phyloP scores from a whole-genome alignment of 2,797 vertebrate genomes.

The Anas georgica region DNA sequence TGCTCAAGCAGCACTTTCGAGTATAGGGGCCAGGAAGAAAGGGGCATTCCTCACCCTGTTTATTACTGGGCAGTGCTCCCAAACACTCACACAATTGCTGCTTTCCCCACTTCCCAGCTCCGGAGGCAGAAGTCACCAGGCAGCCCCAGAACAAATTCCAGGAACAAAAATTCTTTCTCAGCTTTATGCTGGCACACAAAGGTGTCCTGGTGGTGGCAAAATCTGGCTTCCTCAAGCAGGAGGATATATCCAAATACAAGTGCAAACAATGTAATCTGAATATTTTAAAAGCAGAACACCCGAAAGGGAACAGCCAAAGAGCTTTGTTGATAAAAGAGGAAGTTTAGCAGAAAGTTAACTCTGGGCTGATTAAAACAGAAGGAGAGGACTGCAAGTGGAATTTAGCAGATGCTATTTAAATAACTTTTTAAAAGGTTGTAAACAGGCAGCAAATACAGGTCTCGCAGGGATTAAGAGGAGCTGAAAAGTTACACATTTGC shows the following conservation, averaged over 20 bases:
- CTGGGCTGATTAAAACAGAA: background rate
- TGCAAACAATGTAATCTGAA: background rate
- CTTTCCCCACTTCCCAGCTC: background rate
- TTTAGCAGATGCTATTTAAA: slow-evolving; percentile 50
- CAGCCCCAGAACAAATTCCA: slow-evolving; percentile 19
- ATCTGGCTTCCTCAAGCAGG: background rate
- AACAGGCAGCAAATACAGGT: background rate
- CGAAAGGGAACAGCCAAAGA: background rate
- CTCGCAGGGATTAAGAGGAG: background rate
- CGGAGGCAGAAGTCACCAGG: slow-evolving; percentile 14
- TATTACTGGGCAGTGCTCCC: background rate
- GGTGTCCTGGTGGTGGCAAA: slow-evolving; percentile 12
- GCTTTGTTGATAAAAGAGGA: background rate
- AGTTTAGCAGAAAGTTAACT: background rate
- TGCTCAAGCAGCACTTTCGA: slow-evolving; percentile 2
- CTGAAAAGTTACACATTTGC: background rate
- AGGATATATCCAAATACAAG: background rate
- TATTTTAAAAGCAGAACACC: slow-evolving; percentile 1
- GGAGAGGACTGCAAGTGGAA: slow-evolving; percentile 41
- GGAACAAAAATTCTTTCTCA: background rate
- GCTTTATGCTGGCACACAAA: background rate
- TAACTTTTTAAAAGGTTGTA: slow-evolving; percentile 27
- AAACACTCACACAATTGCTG: background rate
- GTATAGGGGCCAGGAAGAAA: background rate
- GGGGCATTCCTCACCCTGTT: background rate